phyloP scores from a whole-genome alignment of 2,888 invertebrate genomes.

The Leistus spinibarbis region DNA sequence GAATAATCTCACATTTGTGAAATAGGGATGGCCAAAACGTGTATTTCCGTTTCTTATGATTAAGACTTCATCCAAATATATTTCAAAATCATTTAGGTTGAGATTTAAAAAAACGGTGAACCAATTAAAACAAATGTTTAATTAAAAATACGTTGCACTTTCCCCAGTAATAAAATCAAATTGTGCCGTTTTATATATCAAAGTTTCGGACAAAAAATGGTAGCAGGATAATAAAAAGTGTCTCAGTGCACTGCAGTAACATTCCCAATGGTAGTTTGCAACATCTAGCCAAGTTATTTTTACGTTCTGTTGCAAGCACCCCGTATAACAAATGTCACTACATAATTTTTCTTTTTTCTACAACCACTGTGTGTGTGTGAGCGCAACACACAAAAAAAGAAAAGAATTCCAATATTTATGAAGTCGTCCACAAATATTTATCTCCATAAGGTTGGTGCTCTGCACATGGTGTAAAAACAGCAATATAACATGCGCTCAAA shows the following conservation, averaged over 20 bases:
- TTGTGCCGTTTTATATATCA: neutral
- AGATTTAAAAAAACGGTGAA: too few species aligned
- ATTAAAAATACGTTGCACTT: neutral
- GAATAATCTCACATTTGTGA: too few species aligned
- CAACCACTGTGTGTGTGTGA: neutral
- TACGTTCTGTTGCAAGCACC: conserved; percentile 16
- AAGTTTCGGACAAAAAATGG: neutral
- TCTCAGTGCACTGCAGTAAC: conserved; percentile 7
- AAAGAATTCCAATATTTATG: conserved; percentile 27
- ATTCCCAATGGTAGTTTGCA: conserved; percentile 11
- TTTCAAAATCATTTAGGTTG: too few species aligned
- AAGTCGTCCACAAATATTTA: conserved; percentile 28
- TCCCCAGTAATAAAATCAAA: too few species aligned
- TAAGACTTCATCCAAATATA: too few species aligned
- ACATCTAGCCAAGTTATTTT: conserved; percentile 16
- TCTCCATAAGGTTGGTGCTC: conserved; percentile 17
- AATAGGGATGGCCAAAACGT: too few species aligned
- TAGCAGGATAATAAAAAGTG: neutral
- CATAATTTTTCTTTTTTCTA: conserved; percentile 31
- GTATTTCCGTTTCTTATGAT: too few species aligned
- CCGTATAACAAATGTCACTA: conserved; percentile 23
- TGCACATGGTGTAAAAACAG: neutral
- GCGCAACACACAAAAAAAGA: conserved; percentile 14
- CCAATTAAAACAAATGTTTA: neutral
- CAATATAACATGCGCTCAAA: too few species aligned